A percentile compares a stretch with the other conserved stretches of the same genome.
phyloP scores from a whole-genome alignment of 1,140 invertebrate species.

The Forficula auricularia region DNA sequence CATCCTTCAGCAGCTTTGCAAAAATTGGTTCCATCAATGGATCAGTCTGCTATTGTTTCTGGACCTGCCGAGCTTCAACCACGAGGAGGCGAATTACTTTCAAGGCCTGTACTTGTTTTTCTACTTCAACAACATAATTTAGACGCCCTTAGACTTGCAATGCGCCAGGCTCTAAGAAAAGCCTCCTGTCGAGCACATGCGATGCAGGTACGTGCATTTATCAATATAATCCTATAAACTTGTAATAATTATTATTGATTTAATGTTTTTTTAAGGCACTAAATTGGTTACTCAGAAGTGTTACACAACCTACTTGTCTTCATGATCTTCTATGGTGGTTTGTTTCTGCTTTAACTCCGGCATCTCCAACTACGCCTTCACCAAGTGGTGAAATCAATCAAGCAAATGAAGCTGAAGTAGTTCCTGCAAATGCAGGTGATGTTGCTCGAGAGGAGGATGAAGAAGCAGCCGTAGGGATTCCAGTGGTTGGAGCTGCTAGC shows the following conservation, averaged over 20 bases:
- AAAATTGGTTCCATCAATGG: slow-evolving; percentile 43
- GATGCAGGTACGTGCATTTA: slow-evolving; percentile 37
- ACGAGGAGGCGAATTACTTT: slow-evolving; percentile 30
- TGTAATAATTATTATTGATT: slow-evolving; percentile 2
- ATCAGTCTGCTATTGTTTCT: slow-evolving; percentile 33
- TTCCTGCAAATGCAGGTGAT: slow-evolving; percentile 15
- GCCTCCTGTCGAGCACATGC: slow-evolving; percentile 73
- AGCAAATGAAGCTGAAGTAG: too few relatives aligned
- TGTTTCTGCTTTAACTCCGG: slow-evolving; percentile 45
- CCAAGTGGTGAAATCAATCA: too few relatives aligned
- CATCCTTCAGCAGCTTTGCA: slow-evolving; percentile 65
- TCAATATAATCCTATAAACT: slow-evolving; percentile 3
- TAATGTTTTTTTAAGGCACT: slow-evolving; percentile 44
- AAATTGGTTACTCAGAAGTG: slow-evolving; percentile 84
- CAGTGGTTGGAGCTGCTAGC: neutral
- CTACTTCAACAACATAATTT: slow-evolving; percentile 73
- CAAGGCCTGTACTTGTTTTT: slow-evolving; percentile 63
- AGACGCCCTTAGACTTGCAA: slow-evolving; percentile 56
- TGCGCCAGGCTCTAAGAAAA: slow-evolving; percentile 65
- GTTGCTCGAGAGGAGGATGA: slow-evolving; percentile 20
- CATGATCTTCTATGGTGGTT: slow-evolving; percentile 96
- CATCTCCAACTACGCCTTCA: slow-evolving; percentile 9
- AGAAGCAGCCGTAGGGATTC: slow-evolving; percentile 3
- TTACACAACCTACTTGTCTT: slow-evolving; percentile 74
- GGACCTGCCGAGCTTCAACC: slow-evolving; percentile 9